phyloP scores from a whole-genome alignment of 2,888 invertebrate genomes.

The Rhamnusium bicolor region DNA sequence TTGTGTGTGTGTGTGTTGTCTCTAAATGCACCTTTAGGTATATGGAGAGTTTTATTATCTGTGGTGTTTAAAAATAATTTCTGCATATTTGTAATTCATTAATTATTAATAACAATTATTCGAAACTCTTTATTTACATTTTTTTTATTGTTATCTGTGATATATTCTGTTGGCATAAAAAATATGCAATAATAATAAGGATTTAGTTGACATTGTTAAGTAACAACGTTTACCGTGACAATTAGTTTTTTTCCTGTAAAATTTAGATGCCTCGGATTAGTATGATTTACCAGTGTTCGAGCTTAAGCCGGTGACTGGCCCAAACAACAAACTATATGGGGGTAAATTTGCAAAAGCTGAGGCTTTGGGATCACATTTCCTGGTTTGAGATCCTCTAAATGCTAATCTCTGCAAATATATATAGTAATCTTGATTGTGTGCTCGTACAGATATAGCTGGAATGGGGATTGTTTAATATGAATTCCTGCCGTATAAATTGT shows the following conservation, averaged over 20 bases:
- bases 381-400: conserved; percentile 32
- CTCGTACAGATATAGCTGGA: conserved; percentile 37
- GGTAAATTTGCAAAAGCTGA: conserved; percentile 29
- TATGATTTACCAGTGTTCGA: neutral
- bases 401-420: conserved; percentile 36
- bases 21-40: too few relatives aligned
- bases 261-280: neutral
- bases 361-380: conserved; percentile 24
- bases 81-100: too few relatives aligned
- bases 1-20: too few relatives aligned
- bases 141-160: too few relatives aligned
- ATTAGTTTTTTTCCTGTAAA: neutral
- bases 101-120: too few relatives aligned
- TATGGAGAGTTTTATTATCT: too few relatives aligned
- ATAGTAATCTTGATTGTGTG: conserved; percentile 42
- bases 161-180: too few relatives aligned
- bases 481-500: conserved; percentile 41
- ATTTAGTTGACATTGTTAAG: too few relatives aligned
- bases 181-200: too few relatives aligned
- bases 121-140: too few relatives aligned
- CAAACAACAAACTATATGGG: neutral
- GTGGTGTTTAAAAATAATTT: too few relatives aligned
- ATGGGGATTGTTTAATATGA: conserved; percentile 38
- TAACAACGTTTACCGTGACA: neutral
- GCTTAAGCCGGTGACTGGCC: neutral